Conservation (phyloP, 2,888 invertebrate species). For the Agapostemon virescens region DNA sequence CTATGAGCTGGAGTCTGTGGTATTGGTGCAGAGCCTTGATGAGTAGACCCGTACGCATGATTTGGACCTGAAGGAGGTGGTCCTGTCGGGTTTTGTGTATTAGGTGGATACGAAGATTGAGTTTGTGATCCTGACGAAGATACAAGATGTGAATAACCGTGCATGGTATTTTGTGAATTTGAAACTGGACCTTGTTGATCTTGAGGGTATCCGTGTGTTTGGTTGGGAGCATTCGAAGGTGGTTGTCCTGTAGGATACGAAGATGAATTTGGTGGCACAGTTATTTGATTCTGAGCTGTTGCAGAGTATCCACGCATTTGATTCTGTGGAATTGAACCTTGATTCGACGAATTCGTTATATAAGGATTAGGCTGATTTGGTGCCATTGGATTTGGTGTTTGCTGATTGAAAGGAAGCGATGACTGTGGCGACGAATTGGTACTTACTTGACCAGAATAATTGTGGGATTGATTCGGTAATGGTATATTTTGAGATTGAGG, state of each 20-base stretch:
- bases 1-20: constrained; percentile 56
- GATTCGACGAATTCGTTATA: constrained; percentile 58
- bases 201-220: constrained; percentile 66
- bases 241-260: constrained; percentile 64
- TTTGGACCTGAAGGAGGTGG: constrained; percentile 47
- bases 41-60: constrained; percentile 66
- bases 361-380: constrained; percentile 62
- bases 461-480: constrained; percentile 56
- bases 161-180: constrained; percentile 65
- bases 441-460: constrained; percentile 59
- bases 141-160: constrained; percentile 69
- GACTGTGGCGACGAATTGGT: constrained; percentile 59
- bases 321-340: constrained; percentile 66
- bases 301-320: constrained; percentile 71
- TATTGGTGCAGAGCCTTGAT: constrained; percentile 51
- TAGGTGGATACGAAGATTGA: constrained; percentile 52
- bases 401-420: constrained; percentile 61
- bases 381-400: constrained; percentile 54
- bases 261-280: constrained; percentile 57
- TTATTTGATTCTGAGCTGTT: constrained; percentile 64
- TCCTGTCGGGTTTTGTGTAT: constrained; percentile 54
- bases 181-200: constrained; percentile 64
- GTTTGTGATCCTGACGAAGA: constrained; percentile 57
- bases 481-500: constrained; percentile 53
- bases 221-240: constrained; percentile 54